Percentiles rank a stretch among this genome's conserved stretches.
These are phyloP conservation scores for Phylloscopus trochiloides DNA, from an alignment of 2,113 vertebrate genomes.

Conservation along the genomic window DNA sequence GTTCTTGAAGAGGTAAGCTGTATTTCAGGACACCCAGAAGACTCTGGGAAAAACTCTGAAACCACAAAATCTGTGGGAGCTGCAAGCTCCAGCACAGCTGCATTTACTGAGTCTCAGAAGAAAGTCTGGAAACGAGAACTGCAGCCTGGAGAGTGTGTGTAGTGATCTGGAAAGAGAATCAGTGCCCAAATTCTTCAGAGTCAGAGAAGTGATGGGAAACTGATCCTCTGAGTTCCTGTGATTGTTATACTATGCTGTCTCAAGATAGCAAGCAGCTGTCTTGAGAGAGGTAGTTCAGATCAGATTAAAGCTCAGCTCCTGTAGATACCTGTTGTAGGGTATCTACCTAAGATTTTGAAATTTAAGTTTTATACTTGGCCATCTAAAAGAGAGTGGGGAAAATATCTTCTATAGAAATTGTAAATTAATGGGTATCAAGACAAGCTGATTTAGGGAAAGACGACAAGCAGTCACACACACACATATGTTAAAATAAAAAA, in stretches of 20 bases:
- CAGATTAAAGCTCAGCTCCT: background rate
- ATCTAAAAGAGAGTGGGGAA: background rate
- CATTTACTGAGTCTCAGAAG: background rate
- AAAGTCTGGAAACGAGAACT: background rate
- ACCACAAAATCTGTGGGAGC: background rate
- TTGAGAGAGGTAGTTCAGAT: background rate
- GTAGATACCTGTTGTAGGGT: background rate
- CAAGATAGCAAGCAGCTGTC: background rate
- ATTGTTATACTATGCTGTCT: background rate
- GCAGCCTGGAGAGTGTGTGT: background rate
- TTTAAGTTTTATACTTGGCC: background rate
- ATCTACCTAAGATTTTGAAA: background rate
- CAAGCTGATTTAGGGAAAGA: background rate
- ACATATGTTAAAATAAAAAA: background rate
- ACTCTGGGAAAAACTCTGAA: background rate
- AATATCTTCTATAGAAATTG: background rate
- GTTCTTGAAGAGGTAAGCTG: background rate
- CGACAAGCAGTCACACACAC: background rate
- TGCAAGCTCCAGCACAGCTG: background rate
- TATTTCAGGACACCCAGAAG: background rate
- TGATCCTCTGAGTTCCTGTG: background rate
- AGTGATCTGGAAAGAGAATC: background rate
- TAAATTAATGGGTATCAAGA: background rate
- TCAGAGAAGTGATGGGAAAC: background rate
- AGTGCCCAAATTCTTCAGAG: background rate